Base-by-base conservation (phyloP, 30 jellyfish, hydroid and myxozoan species). In the Sanderia malayensis region DNA sequence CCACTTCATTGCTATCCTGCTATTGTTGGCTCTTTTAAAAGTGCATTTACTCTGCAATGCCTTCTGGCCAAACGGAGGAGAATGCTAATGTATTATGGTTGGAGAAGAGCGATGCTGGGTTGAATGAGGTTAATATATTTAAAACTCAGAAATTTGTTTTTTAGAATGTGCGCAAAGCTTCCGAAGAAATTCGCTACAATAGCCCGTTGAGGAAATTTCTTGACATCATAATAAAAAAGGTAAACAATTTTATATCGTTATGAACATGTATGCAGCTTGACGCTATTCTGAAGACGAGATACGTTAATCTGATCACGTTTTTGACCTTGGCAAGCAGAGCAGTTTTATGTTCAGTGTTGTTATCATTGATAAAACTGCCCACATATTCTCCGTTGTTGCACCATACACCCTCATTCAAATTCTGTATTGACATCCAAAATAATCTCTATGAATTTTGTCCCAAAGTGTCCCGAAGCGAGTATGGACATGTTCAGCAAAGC, bases 381-480 rank as follows among this genome's bases (percentile, higher is more conserved):
- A n/a, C n/a, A n/a, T n/a, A n/a, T n/a, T n/a, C n/a, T n/a, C n/a
- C n/a, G n/a, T n/a, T n/a, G n/a, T n/a, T n/a, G 55, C 15, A 6
- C 11, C 15, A 41, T 41, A 15, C 15, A 41, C 8, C 8, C 8
- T 41, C 55, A 41, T 8, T 41, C 8, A 41, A 41, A 6, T 15
- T 6, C 55, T 6, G 55, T 41, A 41, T 41, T 41, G 55, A 15
- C 15, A 41, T 41, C 55, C 55, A 6, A 41, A 41, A 15, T n/a
- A n/a, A n/a, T n/a, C n/a, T n/a, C n/a, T n/a, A n/a, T n/a, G n/a
- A n/a, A n/a, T n/a, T n/a, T n/a, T n/a, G n/a, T n/a, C n/a, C n/a
- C n/a, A 31, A 31, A 85, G 95, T 93, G 99, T 41, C 99, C 99
- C n/a, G 96, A 85, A 61, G 95, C 94, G 34, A 93, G 93, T 55